Percentiles rank a stretch among this genome's conserved stretches.
These are phyloP conservation scores for Cantharis lateralis DNA, from an alignment of 2,888 invertebrate species.

Conservation along the genomic window DNA sequence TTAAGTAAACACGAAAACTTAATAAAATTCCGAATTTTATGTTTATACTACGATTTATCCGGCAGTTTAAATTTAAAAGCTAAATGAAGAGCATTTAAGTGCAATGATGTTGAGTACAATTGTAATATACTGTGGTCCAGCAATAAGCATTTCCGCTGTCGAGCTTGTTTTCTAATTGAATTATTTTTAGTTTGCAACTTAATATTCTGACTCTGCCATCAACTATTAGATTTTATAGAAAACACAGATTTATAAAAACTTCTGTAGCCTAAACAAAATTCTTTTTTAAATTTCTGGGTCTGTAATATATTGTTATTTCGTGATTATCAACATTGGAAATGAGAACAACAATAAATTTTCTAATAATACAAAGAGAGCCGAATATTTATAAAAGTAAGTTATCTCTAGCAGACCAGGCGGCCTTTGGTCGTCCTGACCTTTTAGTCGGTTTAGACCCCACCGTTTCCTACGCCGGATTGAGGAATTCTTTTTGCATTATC, in stretches of 20 bases:
- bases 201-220: background rate
- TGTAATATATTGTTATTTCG: too few species aligned
- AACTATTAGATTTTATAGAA: background rate
- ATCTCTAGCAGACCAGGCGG: too few species aligned
- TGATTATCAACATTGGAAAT: too few species aligned
- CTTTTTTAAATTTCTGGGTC: background rate
- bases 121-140: background rate
- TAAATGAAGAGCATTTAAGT: background rate
- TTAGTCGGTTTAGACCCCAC: too few species aligned
- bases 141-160: background rate
- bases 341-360: too few species aligned
- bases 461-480: too few species aligned
- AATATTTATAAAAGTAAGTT: too few species aligned
- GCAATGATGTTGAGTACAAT: background rate
- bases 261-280: background rate
- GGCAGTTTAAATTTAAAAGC: background rate
- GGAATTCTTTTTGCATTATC: too few species aligned
- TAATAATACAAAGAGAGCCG: too few species aligned
- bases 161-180: background rate
- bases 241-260: background rate
- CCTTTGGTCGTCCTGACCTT: too few species aligned
- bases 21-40: background rate
- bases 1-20: background rate
- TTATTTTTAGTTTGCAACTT: background rate
- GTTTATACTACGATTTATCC: background rate